Conservation (phyloP, 1,140 invertebrate genomes). For the Drosophila dunni region DNA sequence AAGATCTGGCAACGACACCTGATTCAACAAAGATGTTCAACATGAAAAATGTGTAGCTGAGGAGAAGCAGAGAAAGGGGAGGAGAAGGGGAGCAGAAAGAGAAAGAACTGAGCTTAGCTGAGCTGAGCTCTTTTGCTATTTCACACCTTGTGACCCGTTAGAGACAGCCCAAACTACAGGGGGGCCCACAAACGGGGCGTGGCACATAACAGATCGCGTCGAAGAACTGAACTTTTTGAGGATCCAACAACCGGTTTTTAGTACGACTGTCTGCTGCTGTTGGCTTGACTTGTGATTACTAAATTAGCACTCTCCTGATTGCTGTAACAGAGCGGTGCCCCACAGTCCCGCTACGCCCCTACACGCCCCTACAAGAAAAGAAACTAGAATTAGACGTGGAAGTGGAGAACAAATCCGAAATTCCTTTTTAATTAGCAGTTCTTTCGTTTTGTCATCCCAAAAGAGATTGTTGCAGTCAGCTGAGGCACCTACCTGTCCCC, state of each 20-base stretch:
- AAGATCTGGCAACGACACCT: conserved; percentile 51
- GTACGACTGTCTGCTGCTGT: conserved; percentile 5
- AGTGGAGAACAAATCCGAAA: conserved; percentile 46
- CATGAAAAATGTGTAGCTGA: conserved; percentile 28
- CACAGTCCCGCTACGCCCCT: not conserved
- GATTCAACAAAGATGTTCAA: conserved; percentile 59
- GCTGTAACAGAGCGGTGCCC: conserved; percentile 29
- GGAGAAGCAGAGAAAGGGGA: not conserved
- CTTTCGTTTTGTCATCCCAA: conserved; percentile 29
- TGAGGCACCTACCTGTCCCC: not conserved
- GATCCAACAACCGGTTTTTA: conserved; percentile 66
- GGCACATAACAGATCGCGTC: conserved; percentile 5
- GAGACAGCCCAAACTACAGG: conserved; percentile 35
- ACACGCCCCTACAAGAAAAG: not conserved
- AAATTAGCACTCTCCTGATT: conserved; percentile 81
- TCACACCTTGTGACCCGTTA: conserved; percentile 74
- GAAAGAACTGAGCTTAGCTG: not conserved
- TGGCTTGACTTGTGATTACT: conserved; percentile 70
- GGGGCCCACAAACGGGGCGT: conserved; percentile 10
- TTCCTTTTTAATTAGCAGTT: conserved; percentile 79
- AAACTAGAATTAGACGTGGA: conserved; percentile 19
- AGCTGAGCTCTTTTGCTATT: conserved; percentile 37
- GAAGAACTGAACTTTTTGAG: conserved; percentile 54
- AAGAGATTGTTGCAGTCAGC: conserved; percentile 16
- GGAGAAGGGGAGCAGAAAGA: not conserved